phyloP scores from a whole-genome alignment of 2,113 vertebrate genomes.

The Labrus mixtus region DNA sequence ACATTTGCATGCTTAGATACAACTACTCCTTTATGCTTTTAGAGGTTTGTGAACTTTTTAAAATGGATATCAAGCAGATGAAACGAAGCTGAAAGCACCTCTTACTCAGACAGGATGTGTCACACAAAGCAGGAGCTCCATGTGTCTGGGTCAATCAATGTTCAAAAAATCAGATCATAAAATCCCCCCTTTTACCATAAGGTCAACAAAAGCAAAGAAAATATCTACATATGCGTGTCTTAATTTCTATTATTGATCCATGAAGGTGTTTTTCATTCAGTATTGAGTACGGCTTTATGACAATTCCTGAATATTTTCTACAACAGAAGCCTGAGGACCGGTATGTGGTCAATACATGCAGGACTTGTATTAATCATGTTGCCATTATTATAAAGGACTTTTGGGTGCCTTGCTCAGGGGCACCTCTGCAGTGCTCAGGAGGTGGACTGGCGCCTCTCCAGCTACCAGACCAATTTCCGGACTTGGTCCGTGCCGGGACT shows the following conservation, averaged over 20 bases:
- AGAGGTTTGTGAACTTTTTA: neutral
- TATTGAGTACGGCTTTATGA: neutral
- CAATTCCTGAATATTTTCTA: neutral
- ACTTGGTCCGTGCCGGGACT: no score
- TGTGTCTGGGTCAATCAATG: neutral
- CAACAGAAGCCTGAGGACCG: neutral
- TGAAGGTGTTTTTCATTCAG: neutral
- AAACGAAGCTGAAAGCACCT: neutral
- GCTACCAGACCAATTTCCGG: no score
- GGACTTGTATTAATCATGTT: neutral
- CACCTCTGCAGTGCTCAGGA: no score
- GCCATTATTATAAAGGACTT: neutral
- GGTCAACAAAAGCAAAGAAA: neutral
- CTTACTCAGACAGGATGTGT: neutral
- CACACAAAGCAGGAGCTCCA: neutral
- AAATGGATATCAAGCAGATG: neutral
- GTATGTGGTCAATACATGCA: neutral
- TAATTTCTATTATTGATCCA: neutral
- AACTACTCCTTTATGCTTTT: neutral
- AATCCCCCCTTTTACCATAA: neutral
- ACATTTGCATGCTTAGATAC: neutral
- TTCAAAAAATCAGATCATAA: neutral
- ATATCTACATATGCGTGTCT: neutral
- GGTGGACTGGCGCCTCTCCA: no score
- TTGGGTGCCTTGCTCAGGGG: no score